These are phyloP conservation scores for Ptychoptera contaminata DNA, from an alignment of 2,888 invertebrate species.

Conservation along the genomic window DNA sequence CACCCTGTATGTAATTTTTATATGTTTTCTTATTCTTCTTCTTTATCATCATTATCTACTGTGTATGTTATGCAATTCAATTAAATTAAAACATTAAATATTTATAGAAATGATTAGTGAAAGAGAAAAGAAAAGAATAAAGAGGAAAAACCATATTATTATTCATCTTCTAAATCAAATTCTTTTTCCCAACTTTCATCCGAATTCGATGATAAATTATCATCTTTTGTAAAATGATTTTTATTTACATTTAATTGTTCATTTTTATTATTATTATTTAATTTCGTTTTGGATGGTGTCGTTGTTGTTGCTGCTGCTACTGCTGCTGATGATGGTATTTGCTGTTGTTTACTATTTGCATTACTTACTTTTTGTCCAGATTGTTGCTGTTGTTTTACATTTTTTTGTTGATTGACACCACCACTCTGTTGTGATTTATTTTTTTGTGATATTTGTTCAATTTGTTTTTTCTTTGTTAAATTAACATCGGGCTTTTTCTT, in stretches of 20 bases:
- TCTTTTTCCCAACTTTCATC: constrained; percentile 44
- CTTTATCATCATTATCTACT: too few species aligned
- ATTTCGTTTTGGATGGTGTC: not conserved
- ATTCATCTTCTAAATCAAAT: too few species aligned
- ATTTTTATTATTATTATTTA: constrained; percentile 6
- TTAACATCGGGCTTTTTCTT: not conserved
- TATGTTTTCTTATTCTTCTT: too few species aligned
- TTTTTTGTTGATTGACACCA: constrained; percentile 2
- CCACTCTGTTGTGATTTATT: constrained; percentile 3
- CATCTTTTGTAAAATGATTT: constrained; percentile 14
- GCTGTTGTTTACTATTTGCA: constrained; percentile 6
- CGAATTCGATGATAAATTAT: constrained; percentile 27
- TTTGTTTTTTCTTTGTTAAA: constrained; percentile 1
- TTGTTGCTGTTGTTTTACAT: constrained; percentile 3
- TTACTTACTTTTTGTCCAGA: constrained; percentile 5
- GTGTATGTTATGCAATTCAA: too few species aligned
- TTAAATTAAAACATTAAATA: too few species aligned
- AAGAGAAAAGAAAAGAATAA: too few species aligned
- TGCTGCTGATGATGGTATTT: constrained; percentile 2
- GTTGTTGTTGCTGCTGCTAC: not conserved
- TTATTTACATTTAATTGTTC: constrained; percentile 12
- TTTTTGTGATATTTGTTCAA: not conserved
- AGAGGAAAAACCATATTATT: too few species aligned
- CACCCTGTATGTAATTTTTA: too few species aligned
- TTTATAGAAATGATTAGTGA: too few species aligned